These are phyloP conservation scores for Rhopalosiphum nymphaeae DNA, from an alignment of 2,888 invertebrate species.

Conservation along the genomic window DNA sequence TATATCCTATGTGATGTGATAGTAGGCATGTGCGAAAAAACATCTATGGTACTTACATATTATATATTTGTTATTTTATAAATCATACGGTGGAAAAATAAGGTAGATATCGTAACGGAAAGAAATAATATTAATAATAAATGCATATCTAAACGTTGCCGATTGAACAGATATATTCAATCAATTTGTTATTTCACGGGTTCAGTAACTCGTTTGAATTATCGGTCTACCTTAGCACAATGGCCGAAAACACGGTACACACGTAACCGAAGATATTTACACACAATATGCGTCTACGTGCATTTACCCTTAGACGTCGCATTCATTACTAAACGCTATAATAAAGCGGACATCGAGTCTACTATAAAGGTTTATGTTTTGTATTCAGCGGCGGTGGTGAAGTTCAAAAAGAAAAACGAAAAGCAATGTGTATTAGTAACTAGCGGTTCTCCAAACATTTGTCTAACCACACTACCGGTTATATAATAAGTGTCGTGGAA, in stretches of 20 bases:
- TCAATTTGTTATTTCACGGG: background rate
- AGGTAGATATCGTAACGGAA: too few species aligned
- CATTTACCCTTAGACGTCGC: background rate
- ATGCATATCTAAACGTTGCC: background rate
- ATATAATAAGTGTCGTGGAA: slow-evolving; percentile 10
- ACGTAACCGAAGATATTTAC: background rate
- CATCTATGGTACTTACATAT: background rate
- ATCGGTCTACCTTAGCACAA: background rate
- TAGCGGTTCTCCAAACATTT: slow-evolving; percentile 1
- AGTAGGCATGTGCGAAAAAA: background rate
- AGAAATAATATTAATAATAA: background rate
- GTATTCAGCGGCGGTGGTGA: slow-evolving; percentile 2
- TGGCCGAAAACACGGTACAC: background rate
- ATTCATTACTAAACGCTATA: background rate
- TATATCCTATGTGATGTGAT: background rate
- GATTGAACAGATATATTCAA: background rate
- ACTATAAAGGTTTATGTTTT: background rate
- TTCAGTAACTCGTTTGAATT: slow-evolving; percentile 13
- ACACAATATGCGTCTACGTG: background rate
- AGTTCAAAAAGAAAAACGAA: slow-evolving; percentile 11
- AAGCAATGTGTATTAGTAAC: background rate
- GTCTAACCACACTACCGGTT: background rate
- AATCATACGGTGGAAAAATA: background rate
- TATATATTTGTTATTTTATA: background rate
- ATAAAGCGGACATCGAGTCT: background rate